phyloP scores from a whole-genome alignment of 2,113 vertebrate genomes.

The Ceyx melanurus region DNA sequence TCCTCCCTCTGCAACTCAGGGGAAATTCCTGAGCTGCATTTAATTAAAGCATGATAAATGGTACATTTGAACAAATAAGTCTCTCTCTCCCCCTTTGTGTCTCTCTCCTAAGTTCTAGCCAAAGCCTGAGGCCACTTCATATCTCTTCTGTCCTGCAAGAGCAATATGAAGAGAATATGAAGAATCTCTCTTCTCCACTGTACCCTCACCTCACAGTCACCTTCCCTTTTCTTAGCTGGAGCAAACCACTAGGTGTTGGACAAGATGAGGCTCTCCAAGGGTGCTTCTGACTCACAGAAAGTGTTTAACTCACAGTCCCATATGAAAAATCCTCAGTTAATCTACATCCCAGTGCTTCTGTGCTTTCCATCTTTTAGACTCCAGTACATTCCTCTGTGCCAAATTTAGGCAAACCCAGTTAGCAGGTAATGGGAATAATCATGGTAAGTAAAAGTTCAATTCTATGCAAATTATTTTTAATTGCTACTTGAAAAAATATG shows the following conservation, averaged over 20 bases:
- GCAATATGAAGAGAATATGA: neutral
- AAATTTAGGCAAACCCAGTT: neutral
- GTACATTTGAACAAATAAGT: neutral
- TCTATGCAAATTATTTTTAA: neutral
- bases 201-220: accelerated
- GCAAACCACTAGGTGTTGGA: neutral
- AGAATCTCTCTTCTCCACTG: neutral
- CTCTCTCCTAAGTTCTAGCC: neutral
- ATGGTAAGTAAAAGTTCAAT: neutral
- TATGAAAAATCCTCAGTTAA: neutral
- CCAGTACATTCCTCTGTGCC: neutral
- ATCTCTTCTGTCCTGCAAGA: neutral
- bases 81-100: neutral
- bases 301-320: neutral
- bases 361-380: neutral
- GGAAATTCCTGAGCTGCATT: neutral
- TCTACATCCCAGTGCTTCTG: neutral
- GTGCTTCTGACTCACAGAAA: neutral
- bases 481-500: neutral
- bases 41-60: constrained; percentile 2
- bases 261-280: neutral
- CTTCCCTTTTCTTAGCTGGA: neutral
- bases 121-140: neutral
- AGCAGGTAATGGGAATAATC: neutral
- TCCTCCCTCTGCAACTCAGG: neutral